Percentiles rank a stretch among this genome's conserved stretches.
Evolutionary conservation across 1,140 invertebrate genomes (phyloP).

Genomic region (Drosophila teissieri): DNA sequence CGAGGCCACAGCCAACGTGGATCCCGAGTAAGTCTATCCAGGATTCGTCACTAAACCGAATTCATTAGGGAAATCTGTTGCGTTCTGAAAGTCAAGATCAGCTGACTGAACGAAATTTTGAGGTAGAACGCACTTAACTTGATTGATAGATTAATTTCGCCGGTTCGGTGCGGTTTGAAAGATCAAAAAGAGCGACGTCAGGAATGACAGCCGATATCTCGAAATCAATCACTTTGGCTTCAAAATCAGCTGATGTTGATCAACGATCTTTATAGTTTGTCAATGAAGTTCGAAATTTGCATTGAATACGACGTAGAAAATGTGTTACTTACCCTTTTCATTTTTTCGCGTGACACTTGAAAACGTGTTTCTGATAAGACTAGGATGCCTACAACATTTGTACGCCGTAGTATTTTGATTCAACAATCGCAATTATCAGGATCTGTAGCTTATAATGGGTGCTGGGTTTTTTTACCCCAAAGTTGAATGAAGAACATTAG

Average conservation of each 20-base stretch:
- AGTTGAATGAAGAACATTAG: no score
- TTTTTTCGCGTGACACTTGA: not conserved
- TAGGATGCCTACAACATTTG: not conserved
- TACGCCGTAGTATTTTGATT: not conserved
- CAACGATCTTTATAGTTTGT: conserved; percentile 2
- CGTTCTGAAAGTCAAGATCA: not conserved
- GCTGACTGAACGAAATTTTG: not conserved
- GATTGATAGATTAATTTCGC: not conserved
- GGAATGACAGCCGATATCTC: not conserved
- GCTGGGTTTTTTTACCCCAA: not conserved
- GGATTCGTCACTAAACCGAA: not conserved
- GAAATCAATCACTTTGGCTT: not conserved
- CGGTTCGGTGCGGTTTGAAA: not conserved
- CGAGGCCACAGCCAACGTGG: conserved; percentile 95
- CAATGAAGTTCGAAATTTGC: not conserved
- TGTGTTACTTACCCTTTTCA: not conserved
- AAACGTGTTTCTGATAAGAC: not conserved
- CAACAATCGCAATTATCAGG: not conserved
- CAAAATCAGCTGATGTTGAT: conserved; percentile 8
- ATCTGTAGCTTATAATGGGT: not conserved
- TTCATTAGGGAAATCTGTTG: no score
- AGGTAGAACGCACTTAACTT: not conserved
- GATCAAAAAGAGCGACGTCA: conserved; percentile 2
- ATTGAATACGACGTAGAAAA: not conserved
- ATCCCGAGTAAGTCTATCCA: conserved; percentile 87